Conservation (phyloP, 1,140 invertebrate genomes). For the Polypedilum vanderplanki region DNA sequence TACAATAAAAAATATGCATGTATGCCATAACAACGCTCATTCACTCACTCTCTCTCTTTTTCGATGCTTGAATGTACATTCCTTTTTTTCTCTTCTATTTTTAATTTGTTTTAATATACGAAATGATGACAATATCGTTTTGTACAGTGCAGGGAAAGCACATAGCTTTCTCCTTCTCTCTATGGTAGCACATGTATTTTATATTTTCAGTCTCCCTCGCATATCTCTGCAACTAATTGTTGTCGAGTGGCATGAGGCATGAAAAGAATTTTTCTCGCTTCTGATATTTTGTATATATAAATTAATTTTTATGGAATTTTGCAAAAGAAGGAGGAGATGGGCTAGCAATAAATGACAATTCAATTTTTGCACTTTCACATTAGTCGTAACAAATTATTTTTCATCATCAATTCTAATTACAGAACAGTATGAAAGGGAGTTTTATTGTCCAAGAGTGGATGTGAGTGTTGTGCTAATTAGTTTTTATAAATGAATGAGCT, state of each 20-base stretch:
- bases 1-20: background rate
- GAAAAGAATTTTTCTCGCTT: conserved; percentile 18
- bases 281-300: background rate
- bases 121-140: conserved; percentile 19
- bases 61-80: background rate
- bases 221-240: conserved; percentile 22
- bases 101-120: conserved; percentile 19
- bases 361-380: background rate
- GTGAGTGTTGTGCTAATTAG: too few relatives aligned
- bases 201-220: background rate
- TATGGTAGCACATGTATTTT: conserved; percentile 18
- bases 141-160: background rate
- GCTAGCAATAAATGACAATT: background rate
- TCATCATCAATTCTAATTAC: conserved; percentile 19
- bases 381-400: background rate
- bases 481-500: too few relatives aligned
- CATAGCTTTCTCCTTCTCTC: background rate
- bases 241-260: conserved; percentile 22
- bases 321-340: too few relatives aligned
- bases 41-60: background rate
- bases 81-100: conserved; percentile 4
- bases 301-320: too few relatives aligned
- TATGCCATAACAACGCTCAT: background rate
- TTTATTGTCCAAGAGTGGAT: background rate
- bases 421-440: background rate